Evolutionary conservation across 2,888 invertebrate genomes (phyloP).

Genomic region (Globia sparganii): DNA sequence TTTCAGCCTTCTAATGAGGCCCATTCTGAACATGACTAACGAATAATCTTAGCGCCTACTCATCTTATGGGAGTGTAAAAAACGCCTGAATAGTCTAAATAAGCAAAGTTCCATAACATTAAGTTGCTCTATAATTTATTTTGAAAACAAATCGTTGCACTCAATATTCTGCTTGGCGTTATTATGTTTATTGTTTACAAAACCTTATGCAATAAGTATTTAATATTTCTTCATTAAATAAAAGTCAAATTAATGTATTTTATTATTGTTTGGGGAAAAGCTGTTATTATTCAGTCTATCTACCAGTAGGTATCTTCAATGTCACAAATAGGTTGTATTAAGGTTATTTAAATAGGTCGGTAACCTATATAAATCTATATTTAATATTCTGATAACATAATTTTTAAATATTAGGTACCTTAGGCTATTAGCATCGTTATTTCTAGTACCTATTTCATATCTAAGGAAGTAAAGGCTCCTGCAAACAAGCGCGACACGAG

Average conservation of each 20-base stretch:
- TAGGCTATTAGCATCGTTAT: constrained; percentile 11
- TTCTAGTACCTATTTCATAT: neutral
- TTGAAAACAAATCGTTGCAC: neutral
- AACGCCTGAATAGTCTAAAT: constrained; percentile 10
- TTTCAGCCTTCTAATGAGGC: neutral
- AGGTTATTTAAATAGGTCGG: constrained; percentile 28
- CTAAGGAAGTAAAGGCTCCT: too few species aligned
- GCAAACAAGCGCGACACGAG: too few species aligned
- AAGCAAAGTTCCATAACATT: constrained; percentile 6
- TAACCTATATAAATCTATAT: constrained; percentile 9
- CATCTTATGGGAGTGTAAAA: neutral
- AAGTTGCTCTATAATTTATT: constrained; percentile 6
- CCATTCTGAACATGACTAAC: neutral
- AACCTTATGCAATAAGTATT: constrained; percentile 43
- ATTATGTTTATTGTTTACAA: constrained; percentile 15
- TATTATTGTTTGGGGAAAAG: constrained; percentile 18
- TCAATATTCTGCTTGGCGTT: neutral
- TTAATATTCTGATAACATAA: constrained; percentile 22
- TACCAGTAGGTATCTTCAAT: neutral
- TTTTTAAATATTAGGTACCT: neutral
- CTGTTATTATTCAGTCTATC: neutral
- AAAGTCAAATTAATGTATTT: constrained; percentile 12
- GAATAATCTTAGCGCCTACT: neutral
- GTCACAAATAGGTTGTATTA: constrained; percentile 5
- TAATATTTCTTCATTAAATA: constrained; percentile 21